Base-by-base conservation (phyloP, 1,140 invertebrate genomes). In the Euborellia annulipes region DNA sequence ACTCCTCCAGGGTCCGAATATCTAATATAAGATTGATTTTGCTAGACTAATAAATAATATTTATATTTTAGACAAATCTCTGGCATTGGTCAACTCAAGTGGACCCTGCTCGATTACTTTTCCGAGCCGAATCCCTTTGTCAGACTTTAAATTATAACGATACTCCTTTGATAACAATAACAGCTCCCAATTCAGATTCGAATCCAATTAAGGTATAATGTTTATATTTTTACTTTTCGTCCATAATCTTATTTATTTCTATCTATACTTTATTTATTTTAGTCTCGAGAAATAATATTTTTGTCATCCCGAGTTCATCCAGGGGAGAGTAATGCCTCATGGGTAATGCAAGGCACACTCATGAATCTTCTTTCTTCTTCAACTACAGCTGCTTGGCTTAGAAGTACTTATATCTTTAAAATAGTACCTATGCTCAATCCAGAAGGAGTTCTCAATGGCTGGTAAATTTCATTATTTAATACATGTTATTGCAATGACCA, bases 341-440 rank as follows among this genome's bases (percentile, higher is more conserved):
- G 85, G 84, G 76, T 90, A 36, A 87, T 91, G 80, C 79, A 85
- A 57, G 87, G 86, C 11, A 76, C 79, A 0, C 61, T 92, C 43
- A 66, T 78, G 17, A 77, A 71, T 49, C 63, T 91, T 3, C 57
- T 88, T 8, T 69, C 72, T 32, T 65, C 71, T 50, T 66, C 72
- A 1, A 48, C 62, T 2, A 64, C 70, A 8, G 76, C 77, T 1
- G 61, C 64, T 16, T 66, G 68, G 37, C 67, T 89, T 0, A 66
- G 84, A 14, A 68, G 78, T 46, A 69, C 76, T 50, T 89, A 78
- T 65, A 70, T 90, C 18, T 86, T 90, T 67, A 88, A 90, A 62
- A 73, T 90, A 43, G 74, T 91, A 23, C 86, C 87, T 2, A 85
- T 91, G 79, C 66, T 90, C 32, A 91, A 90, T 65, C 77, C 82